Conservation (phyloP, 2,888 invertebrate genomes). For the Craniophora ligustri region DNA sequence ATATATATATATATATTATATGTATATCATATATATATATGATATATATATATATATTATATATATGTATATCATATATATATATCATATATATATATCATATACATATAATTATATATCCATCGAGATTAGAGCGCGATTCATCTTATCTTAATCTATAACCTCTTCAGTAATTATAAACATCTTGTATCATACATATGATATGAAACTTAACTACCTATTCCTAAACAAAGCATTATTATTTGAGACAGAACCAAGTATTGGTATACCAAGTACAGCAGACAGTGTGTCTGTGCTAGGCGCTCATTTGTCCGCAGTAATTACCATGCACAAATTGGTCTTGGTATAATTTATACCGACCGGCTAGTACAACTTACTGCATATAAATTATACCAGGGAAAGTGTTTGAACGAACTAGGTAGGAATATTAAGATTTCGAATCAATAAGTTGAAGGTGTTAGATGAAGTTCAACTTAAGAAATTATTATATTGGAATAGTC, state of each 20-base stretch:
- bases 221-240: neutral
- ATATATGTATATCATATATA: too few species aligned
- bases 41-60: too few species aligned
- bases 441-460: slow-evolving; percentile 4
- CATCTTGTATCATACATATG: too few species aligned
- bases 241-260: slow-evolving; percentile 12
- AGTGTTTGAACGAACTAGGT: slow-evolving; percentile 32
- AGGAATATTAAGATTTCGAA: slow-evolving; percentile 23
- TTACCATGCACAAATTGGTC: slow-evolving; percentile 62
- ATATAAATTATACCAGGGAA: slow-evolving; percentile 35
- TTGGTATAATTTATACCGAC: slow-evolving; percentile 53
- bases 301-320: slow-evolving; percentile 64
- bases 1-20: too few species aligned
- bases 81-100: too few species aligned
- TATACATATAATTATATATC: too few species aligned
- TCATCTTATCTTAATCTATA: too few species aligned
- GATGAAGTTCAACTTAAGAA: neutral
- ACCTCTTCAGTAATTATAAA: too few species aligned
- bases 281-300: slow-evolving; percentile 57
- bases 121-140: too few species aligned
- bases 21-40: too few species aligned
- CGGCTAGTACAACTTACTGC: slow-evolving; percentile 27
- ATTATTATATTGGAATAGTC: too few species aligned
- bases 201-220: too few species aligned
- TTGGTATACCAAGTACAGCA: slow-evolving; percentile 49